phyloP scores from a whole-genome alignment of 2,888 invertebrate genomes.

The Pilophorus perplexus region DNA sequence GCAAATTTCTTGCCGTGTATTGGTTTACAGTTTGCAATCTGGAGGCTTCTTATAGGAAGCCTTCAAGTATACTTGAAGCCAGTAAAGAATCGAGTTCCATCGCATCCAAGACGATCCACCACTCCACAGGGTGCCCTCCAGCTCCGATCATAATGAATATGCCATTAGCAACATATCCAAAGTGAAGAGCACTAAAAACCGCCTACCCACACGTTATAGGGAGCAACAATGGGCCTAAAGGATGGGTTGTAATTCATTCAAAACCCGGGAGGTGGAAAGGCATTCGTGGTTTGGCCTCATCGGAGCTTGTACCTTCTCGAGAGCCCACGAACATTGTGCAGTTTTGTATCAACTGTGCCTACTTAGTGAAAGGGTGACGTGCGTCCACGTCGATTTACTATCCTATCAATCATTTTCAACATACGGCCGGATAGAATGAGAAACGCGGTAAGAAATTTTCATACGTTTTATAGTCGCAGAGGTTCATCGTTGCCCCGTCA shows the following conservation, averaged over 20 bases:
- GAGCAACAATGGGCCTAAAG: neutral
- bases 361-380: neutral
- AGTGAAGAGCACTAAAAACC: neutral
- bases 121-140: too few relatives aligned
- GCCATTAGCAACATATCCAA: constrained; percentile 1
- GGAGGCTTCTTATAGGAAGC: too few relatives aligned
- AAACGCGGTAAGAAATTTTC: neutral
- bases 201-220: neutral
- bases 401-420: neutral
- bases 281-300: neutral
- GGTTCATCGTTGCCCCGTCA: neutral
- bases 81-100: too few relatives aligned
- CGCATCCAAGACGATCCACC: too few relatives aligned
- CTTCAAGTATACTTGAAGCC: too few relatives aligned
- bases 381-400: neutral
- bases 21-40: too few relatives aligned
- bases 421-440: neutral
- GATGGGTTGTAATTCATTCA: neutral
- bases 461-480: neutral
- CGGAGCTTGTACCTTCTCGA: too few relatives aligned
- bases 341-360: neutral
- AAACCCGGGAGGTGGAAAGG: neutral
- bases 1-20: too few relatives aligned
- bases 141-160: constrained; percentile 13
- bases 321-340: neutral